phyloP scores from a whole-genome alignment of 2,797 vertebrate genomes.

The Eleutherodactylus coqui region DNA sequence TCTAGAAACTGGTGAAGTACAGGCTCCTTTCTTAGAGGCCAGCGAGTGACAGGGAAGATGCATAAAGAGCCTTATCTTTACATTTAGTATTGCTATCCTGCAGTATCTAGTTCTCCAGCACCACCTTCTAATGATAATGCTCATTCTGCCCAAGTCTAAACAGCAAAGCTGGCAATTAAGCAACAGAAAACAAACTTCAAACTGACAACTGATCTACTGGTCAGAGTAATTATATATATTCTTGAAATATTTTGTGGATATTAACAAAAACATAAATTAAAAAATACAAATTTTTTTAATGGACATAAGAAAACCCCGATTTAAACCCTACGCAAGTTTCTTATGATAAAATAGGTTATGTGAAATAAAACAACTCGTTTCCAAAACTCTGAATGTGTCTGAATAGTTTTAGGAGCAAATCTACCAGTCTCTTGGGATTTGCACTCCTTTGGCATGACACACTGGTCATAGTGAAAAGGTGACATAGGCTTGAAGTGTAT shows the following conservation, averaged over 20 bases:
- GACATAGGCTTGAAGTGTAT: background rate
- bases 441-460: background rate
- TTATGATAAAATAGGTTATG: too few relatives aligned
- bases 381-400: too few relatives aligned
- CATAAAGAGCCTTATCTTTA: background rate
- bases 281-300: too few relatives aligned
- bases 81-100: background rate
- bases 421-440: background rate
- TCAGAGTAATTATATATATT: too few relatives aligned
- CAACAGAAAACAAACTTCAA: background rate
- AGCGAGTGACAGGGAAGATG: background rate
- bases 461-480: background rate
- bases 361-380: too few relatives aligned
- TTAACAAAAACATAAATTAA: background rate
- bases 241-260: background rate
- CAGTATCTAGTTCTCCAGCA: background rate
- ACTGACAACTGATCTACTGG: too few relatives aligned
- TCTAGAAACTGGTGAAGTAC: background rate
- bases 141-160: background rate
- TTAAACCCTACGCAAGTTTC: too few relatives aligned
- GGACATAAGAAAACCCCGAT: too few relatives aligned
- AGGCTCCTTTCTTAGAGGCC: background rate
- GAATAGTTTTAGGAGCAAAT: background rate
- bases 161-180: background rate
- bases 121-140: background rate